These are phyloP conservation scores for Drosophila teissieri DNA, from an alignment of 1,140 invertebrate species.

Conservation along the genomic window DNA sequence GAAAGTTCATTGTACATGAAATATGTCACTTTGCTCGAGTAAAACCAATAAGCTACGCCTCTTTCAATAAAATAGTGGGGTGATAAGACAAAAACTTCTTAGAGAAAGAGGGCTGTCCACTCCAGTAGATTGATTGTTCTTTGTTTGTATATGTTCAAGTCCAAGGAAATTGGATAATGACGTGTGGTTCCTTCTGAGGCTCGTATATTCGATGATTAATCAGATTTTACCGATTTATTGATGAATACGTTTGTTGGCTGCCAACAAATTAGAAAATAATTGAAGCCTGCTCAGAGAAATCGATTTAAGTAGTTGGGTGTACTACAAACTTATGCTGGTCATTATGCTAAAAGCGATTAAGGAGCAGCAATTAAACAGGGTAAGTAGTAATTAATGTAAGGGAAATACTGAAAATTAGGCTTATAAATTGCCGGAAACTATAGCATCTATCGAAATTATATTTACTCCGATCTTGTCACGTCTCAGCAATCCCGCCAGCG, in stretches of 20 bases:
- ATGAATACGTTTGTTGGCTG: constrained; percentile 28
- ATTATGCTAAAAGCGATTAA: constrained; percentile 47
- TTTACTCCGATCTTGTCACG: constrained; percentile 40
- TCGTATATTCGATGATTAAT: constrained; percentile 34
- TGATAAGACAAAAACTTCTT: constrained; percentile 29
- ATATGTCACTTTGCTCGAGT: constrained; percentile 47
- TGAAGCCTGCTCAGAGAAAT: constrained; percentile 30
- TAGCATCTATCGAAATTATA: not conserved
- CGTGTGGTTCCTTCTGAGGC: constrained; percentile 3
- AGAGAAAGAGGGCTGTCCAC: not conserved
- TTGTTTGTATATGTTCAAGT: constrained; percentile 5
- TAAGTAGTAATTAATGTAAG: constrained; percentile 15
- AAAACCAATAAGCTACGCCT: constrained; percentile 66
- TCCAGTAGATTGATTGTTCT: constrained; percentile 34
- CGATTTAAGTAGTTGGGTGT: constrained; percentile 30
- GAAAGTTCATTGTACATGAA: constrained; percentile 60
- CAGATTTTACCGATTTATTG: constrained; percentile 43
- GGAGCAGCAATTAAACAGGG: constrained; percentile 32
- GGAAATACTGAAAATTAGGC: not conserved
- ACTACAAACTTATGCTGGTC: constrained; percentile 30
- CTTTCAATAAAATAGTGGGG: not conserved
- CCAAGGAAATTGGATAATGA: constrained; percentile 20
- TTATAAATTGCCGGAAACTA: not conserved
- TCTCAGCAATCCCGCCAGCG: constrained; percentile 17
- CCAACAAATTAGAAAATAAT: constrained; percentile 78